These are phyloP conservation scores for Neogobius melanostomus DNA, from an alignment of 2,113 vertebrate species.

Conservation along the genomic window DNA sequence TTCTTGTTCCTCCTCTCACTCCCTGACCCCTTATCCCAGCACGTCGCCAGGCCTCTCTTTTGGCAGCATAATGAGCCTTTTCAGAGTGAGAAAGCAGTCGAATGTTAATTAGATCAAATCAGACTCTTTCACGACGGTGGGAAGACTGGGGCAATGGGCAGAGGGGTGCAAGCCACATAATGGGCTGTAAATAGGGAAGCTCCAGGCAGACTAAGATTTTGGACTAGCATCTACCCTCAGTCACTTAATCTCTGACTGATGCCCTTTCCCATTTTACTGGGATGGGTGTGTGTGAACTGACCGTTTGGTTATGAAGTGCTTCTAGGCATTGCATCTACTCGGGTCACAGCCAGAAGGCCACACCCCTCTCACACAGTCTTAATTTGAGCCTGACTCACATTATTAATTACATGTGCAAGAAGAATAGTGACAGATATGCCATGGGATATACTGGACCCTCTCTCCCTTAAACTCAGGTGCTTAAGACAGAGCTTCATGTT, in stretches of 20 bases:
- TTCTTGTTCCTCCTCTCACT: conserved; percentile 30
- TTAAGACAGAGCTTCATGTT: conserved; percentile 23
- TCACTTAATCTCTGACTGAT: conserved; percentile 1
- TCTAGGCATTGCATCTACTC: conserved; percentile 24
- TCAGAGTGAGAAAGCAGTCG: conserved; percentile 67
- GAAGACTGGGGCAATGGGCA: conserved; percentile 61
- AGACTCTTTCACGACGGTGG: conserved; percentile 65
- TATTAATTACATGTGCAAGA: not conserved
- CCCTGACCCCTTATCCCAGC: conserved; percentile 50
- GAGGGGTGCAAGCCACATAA: conserved; percentile 50
- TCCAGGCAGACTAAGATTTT: conserved; percentile 31
- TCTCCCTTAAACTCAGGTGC: not conserved
- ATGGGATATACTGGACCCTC: not conserved
- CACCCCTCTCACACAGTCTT: conserved; percentile 31
- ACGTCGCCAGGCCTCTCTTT: conserved; percentile 52
- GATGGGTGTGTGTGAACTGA: conserved; percentile 32
- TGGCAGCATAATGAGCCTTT: conserved; percentile 73
- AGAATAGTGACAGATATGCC: not conserved
- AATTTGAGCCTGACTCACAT: conserved; percentile 21
- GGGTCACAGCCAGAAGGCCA: conserved; percentile 27
- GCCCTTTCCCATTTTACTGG: conserved; percentile 13
- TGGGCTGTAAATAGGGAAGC: conserved; percentile 27
- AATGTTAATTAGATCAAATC: conserved; percentile 79
- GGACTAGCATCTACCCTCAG: conserved; percentile 19
- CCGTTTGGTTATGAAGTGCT: conserved; percentile 26